Conservation (phyloP, 1,140 invertebrate genomes). For the Anthonomus grandis region DNA sequence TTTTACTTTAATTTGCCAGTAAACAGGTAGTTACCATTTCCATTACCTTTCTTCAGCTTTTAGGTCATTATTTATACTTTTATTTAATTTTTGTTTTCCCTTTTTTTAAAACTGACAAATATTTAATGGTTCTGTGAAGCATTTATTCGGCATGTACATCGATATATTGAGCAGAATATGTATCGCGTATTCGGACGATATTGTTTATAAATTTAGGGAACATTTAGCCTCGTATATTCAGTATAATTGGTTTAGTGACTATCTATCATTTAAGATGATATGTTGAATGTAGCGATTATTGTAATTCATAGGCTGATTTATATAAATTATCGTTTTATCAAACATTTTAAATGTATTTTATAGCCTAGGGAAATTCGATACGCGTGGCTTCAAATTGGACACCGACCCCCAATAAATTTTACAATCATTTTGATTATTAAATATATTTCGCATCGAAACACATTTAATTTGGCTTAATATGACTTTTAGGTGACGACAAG, state of each 20-base stretch:
- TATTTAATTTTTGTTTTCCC: too few species aligned
- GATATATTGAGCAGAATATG: too few species aligned
- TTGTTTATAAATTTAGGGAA: slow-evolving; percentile 2
- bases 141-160: too few species aligned
- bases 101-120: too few species aligned
- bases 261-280: slow-evolving; percentile 6
- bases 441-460: slow-evolving; percentile 10
- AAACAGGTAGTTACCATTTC: slow-evolving; percentile 1
- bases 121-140: too few species aligned
- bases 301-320: slow-evolving; percentile 18
- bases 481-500: slow-evolving; percentile 4
- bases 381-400: slow-evolving; percentile 14
- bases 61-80: too few species aligned
- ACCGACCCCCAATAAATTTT: slow-evolving; percentile 13
- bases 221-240: background rate
- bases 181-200: too few species aligned
- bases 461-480: slow-evolving; percentile 14
- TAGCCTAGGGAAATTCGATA: slow-evolving; percentile 5
- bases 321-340: slow-evolving; percentile 24
- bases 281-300: slow-evolving; percentile 20
- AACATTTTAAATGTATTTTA: slow-evolving; percentile 22
- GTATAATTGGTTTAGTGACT: slow-evolving; percentile 1
- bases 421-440: slow-evolving; percentile 10
- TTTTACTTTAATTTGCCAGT: slow-evolving; percentile 4
- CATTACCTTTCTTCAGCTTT: background rate